Evolutionary conservation across 2,113 vertebrate genomes (phyloP).

Genomic region (Tauraco erythrolophus): DNA sequence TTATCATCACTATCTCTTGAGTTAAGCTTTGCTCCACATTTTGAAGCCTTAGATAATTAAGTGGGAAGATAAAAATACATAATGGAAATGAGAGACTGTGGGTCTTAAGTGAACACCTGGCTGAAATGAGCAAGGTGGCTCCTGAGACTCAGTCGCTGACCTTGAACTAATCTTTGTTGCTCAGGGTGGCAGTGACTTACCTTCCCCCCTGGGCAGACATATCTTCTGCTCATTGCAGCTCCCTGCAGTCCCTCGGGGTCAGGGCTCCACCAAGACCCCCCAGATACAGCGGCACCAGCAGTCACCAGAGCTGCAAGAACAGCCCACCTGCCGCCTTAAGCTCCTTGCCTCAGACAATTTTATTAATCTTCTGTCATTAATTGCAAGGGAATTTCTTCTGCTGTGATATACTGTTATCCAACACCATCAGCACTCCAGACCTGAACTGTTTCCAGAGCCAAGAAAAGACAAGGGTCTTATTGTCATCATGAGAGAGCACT

Average conservation of each 20-base stretch:
- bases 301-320: not conserved
- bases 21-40: slow-evolving; percentile 21
- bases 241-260: not conserved
- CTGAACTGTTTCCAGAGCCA: not conserved
- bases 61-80: not conserved
- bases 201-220: not conserved
- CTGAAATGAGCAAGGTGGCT: not conserved
- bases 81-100: not conserved
- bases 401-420: not conserved
- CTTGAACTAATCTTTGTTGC: not conserved
- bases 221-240: not conserved
- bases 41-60: slow-evolving; percentile 2
- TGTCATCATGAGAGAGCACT: not conserved
- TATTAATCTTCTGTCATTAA: not conserved
- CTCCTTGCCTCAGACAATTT: not conserved
- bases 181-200: not conserved
- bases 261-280: not conserved
- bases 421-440: not conserved
- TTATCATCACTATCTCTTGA: not conserved
- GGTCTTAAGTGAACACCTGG: not conserved
- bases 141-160: rapidly evolving
- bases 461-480: not conserved
- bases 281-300: not conserved
- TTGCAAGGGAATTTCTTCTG: not conserved
- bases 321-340: not conserved